A percentile compares a stretch with the other conserved stretches of the same genome.
Conservation (phyloP, 2,797 vertebrate species). For the Darevskia mixta region DNA sequence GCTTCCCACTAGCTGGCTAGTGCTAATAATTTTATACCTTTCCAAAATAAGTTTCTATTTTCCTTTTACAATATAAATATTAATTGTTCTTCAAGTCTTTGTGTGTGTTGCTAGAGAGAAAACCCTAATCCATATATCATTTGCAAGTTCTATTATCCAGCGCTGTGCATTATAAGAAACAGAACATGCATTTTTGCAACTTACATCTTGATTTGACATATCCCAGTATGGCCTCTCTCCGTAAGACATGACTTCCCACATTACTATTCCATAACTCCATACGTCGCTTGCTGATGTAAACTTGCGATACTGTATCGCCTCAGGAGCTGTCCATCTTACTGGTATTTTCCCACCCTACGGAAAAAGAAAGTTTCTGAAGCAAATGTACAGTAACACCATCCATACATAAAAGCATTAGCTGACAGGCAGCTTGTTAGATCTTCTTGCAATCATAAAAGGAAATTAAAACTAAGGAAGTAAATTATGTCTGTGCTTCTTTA, state of each 20-base stretch:
- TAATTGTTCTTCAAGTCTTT: background rate
- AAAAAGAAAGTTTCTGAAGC: slow-evolving; percentile 47
- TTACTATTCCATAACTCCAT: slow-evolving; percentile 98
- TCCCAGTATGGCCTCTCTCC: slow-evolving; percentile 99
- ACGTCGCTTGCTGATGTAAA: slow-evolving; percentile 98
- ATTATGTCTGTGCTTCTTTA: background rate
- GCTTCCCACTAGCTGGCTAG: too few species aligned
- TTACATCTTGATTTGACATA: slow-evolving; percentile 99
- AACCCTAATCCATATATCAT: background rate
- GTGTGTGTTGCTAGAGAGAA: background rate
- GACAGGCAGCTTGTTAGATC: background rate
- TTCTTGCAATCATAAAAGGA: background rate
- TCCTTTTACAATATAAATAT: background rate
- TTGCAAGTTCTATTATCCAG: background rate
- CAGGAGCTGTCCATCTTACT: slow-evolving; percentile 97
- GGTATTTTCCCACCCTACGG: slow-evolving; percentile 96
- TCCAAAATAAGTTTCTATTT: background rate
- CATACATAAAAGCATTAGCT: background rate
- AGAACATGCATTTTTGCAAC: slow-evolving; percentile 68
- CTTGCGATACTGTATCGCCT: slow-evolving; percentile 98
- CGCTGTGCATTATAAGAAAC: background rate
- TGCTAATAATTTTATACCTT: background rate
- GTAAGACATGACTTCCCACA: slow-evolving; percentile 99
- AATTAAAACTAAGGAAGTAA: background rate
- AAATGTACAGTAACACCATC: background rate